Conservation (phyloP, 2,888 invertebrate species). For the Sinopyrophorus schimmeli region DNA sequence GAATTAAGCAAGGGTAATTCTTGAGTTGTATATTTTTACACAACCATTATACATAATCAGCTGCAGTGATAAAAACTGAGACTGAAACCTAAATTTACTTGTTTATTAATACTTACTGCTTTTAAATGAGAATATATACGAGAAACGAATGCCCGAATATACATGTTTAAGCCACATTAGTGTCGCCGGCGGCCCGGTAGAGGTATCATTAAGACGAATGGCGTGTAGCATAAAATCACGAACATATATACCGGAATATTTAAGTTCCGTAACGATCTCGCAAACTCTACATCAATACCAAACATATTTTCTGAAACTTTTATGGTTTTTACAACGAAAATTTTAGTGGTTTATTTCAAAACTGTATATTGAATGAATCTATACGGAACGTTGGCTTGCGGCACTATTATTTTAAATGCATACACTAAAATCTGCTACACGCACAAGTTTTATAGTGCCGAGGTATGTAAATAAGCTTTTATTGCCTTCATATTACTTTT, state of each 20-base stretch:
- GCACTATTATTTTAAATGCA: slow-evolving; percentile 24
- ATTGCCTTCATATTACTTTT: slow-evolving; percentile 44
- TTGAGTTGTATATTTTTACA: slow-evolving; percentile 18
- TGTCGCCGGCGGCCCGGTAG: slow-evolving; percentile 46
- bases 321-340: slow-evolving; percentile 18
- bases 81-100: slow-evolving; percentile 29
- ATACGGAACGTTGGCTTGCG: slow-evolving; percentile 9
- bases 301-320: slow-evolving; percentile 27
- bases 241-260: slow-evolving; percentile 42
- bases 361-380: slow-evolving; percentile 9
- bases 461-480: slow-evolving; percentile 45
- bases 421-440: slow-evolving; percentile 41
- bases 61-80: slow-evolving; percentile 17
- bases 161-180: slow-evolving; percentile 52
- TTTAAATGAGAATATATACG: slow-evolving; percentile 29
- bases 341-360: slow-evolving; percentile 15
- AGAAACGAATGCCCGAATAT: slow-evolving; percentile 37
- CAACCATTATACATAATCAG: slow-evolving; percentile 25
- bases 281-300: slow-evolving; percentile 37
- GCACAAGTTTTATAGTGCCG: slow-evolving; percentile 36
- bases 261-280: slow-evolving; percentile 40
- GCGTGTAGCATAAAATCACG: slow-evolving; percentile 53
- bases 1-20: slow-evolving; percentile 15
- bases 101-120: slow-evolving; percentile 29
- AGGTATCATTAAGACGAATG: slow-evolving; percentile 55